Base-by-base conservation (phyloP, 1,140 invertebrate genomes). In the Hycleus cichorii region DNA sequence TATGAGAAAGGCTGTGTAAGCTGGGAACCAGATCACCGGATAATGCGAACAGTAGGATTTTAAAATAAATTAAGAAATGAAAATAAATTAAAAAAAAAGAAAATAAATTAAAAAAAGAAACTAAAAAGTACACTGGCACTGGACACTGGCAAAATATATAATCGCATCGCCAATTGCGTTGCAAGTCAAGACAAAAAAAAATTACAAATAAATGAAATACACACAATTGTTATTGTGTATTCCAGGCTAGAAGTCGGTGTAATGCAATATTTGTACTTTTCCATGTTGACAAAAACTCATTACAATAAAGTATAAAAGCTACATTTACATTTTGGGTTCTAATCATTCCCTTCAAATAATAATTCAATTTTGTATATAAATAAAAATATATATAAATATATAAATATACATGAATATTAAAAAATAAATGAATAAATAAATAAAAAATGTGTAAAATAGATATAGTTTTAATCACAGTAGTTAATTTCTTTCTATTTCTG, bases 231-330 rank as follows among this genome's bases (percentile, higher is more conserved):
- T 66, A 64, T 69, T 70, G 66, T 69, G 66, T 68, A 70, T 68
- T 70, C 69, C 65, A 71, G 70, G 69, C 71, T 72, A 72, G 68
- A 70, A 69, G 71, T 70, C 71, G 65, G 69, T 73, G 71, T 72
- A 71, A 71, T 74, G 72, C 72, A 74, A 74, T 74, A 74, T 74
- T 74, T 74, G 72, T 74, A 74, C 72, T 74, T 74, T 74, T 74
- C 72, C 72, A 74, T 74, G 72, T 74, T 73, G 72, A 74, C 69
- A 72, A 68, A 72, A 42, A 73, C 69, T 74, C 71, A 72, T 72
- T 73, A 74, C 69, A 74, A 74, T 74, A 74, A 74, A 74, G 64
- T 69, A 72, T 73, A 64, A 72, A 71, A 73, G 63, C 66, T 66
- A 65, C 60, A 54, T 60, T 53, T 57, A 61, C 43, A n/a, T 11